Base-by-base conservation (phyloP, 2,113 vertebrate species). In the Dasyornis broadbenti region DNA sequence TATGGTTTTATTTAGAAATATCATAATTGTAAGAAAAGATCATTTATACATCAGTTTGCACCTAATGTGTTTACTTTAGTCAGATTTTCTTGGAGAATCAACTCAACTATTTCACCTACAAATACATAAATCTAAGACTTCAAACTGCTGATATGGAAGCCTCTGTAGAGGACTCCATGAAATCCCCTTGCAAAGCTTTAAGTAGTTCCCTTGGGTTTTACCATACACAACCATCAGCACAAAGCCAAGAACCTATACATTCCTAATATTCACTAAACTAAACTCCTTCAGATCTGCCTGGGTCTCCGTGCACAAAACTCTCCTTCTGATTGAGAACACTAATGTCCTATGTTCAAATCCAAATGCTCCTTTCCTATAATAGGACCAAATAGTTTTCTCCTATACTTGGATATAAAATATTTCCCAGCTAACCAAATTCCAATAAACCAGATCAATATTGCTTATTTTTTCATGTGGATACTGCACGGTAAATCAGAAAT, bases 171-270 rank as follows among this genome's bases (percentile, higher is more conserved):
- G 8, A 39, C 16, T 70, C 6, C 66, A 44, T 54, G 7, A 66
- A 75, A 44, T 56, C 2, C 2, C 3, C 7, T 56, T 66, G 20
- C 21, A 75, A 83, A 71, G 3, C 4, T 66, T 49, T 45, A 37
- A 49, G 28, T 49, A 65, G 12, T 31, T 19, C 15, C 13, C 7
- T 49, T 73, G n/a, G 4, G 6, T 57, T 92, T 90, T 68, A 35
- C 13, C 8, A 18, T 45, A 40, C 5, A 30, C 1, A 2, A 11
- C 11, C 1, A 2, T 10, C 27, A 82, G 5, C 8, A 86, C 23
- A 65, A 81, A 86, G 5, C 4, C 9, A 47, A 82, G 17, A 82
- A 10, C 11, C 7, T 20, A 37, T 33, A 18, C 7, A 44, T 71
- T 88, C 22, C 49, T 35, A 30, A 30, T 0, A 4, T 57, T 75